A percentile compares a stretch with the other conserved stretches of the same genome.
Conservation (phyloP, 1,140 invertebrate species). For the Bombus balteatus region DNA sequence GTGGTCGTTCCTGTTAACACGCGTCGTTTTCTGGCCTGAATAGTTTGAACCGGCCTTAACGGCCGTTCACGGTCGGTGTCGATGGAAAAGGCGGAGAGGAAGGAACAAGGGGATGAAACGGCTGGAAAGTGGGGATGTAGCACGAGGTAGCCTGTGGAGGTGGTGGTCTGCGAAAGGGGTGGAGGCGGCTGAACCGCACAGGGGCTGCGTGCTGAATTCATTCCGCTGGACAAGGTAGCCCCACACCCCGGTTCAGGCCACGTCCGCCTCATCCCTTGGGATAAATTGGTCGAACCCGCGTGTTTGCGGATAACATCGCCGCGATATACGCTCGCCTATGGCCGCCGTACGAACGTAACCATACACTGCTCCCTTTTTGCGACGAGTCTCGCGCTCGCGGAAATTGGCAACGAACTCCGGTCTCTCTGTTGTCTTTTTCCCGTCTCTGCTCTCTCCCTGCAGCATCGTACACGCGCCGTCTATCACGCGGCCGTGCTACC, state of each 20-base stretch:
- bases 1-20: slow-evolving; percentile 25
- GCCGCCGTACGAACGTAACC: slow-evolving; percentile 65
- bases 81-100: slow-evolving; percentile 30
- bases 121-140: slow-evolving; percentile 52
- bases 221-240: slow-evolving; percentile 77
- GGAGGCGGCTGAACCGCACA: slow-evolving; percentile 66
- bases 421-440: slow-evolving; percentile 37
- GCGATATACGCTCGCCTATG: slow-evolving; percentile 76
- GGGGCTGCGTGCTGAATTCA: slow-evolving; percentile 78
- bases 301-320: slow-evolving; percentile 81
- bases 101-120: slow-evolving; percentile 47
- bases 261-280: slow-evolving; percentile 77
- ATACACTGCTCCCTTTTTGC: slow-evolving; percentile 66
- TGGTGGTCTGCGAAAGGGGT: slow-evolving; percentile 60
- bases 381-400: slow-evolving; percentile 64
- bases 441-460: slow-evolving; percentile 10
- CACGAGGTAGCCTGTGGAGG: slow-evolving; percentile 49
- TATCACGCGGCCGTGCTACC: slow-evolving; percentile 35
- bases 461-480: slow-evolving; percentile 44
- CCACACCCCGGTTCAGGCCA: slow-evolving; percentile 68
- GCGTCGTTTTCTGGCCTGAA: slow-evolving; percentile 39
- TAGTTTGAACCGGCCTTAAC: slow-evolving; percentile 57
- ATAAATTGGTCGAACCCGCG: slow-evolving; percentile 81
- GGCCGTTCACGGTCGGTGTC: neutral
- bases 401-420: slow-evolving; percentile 74